These are phyloP conservation scores for Pteromalus puparum DNA, from an alignment of 1,140 invertebrate species.

Conservation along the genomic window DNA sequence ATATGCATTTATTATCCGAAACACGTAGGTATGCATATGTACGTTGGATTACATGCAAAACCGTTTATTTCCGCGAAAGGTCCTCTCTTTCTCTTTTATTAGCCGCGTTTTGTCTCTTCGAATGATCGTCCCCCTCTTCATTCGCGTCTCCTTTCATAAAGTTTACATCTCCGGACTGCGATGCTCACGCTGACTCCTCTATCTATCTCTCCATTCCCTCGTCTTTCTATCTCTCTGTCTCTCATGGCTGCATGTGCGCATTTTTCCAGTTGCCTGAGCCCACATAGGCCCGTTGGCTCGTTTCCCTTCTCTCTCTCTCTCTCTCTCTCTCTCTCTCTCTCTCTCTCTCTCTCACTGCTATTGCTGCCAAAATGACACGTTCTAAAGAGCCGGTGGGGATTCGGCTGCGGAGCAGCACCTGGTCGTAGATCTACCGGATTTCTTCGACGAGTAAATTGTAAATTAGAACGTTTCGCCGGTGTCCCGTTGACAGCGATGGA, in stretches of 20 bases:
- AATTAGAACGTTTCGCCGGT: constrained; percentile 48
- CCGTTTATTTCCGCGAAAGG: neutral
- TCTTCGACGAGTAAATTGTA: constrained; percentile 48
- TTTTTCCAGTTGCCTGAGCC: constrained; percentile 41
- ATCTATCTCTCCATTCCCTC: neutral
- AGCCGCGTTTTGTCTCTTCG: neutral
- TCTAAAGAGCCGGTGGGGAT: neutral
- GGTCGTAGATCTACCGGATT: constrained; percentile 9
- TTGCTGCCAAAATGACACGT: constrained; percentile 30
- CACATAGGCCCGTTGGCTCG: neutral
- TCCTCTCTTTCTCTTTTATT: neutral
- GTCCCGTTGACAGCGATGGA: constrained; percentile 31
- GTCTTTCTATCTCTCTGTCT: neutral
- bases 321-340: neutral
- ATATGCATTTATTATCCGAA: neutral
- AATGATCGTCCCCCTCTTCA: neutral
- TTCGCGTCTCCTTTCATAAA: neutral
- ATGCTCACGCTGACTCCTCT: constrained; percentile 3
- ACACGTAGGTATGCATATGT: no score
- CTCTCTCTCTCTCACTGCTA: neutral
- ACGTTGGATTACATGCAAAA: neutral
- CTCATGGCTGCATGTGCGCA: neutral
- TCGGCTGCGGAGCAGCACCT: constrained; percentile 24
- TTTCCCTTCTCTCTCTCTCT: neutral
- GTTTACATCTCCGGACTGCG: neutral